Conservation (phyloP, 1,140 invertebrate genomes). For the Drosophila novamexicana region DNA sequence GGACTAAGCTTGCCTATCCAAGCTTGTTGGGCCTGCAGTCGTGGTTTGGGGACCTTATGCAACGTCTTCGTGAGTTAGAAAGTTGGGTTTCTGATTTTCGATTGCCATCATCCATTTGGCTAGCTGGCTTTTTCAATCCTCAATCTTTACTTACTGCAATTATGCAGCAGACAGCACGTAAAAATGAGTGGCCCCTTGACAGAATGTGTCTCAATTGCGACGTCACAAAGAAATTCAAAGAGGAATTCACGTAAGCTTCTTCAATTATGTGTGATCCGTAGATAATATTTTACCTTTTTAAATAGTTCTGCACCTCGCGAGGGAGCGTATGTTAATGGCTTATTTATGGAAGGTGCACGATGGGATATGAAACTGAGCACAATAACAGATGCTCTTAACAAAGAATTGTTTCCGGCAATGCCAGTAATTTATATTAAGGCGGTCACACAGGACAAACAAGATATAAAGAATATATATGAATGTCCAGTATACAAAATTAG, state of each 20-base stretch:
- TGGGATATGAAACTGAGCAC: conserved; percentile 92
- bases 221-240: conserved; percentile 95
- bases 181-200: conserved; percentile 97
- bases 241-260: conserved; percentile 89
- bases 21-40: conserved; percentile 92
- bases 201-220: conserved; percentile 98
- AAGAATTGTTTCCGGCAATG: conserved; percentile 95
- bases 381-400: conserved; percentile 93
- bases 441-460: conserved; percentile 94
- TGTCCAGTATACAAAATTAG: conserved; percentile 97
- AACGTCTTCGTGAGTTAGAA: conserved; percentile 91
- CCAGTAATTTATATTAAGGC: conserved; percentile 96
- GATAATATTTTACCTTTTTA: not conserved
- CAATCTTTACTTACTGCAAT: conserved; percentile 98
- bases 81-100: conserved; percentile 92
- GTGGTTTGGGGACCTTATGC: conserved; percentile 95
- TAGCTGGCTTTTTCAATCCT: conserved; percentile 98
- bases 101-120: conserved; percentile 94
- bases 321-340: conserved; percentile 94
- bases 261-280: not conserved
- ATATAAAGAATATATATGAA: conserved; percentile 94
- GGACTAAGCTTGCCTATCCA: conserved; percentile 95
- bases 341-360: conserved; percentile 97
- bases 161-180: conserved; percentile 97
- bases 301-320: conserved; percentile 92